Evolutionary conservation across 2,888 invertebrate species (phyloP).

Genomic region (Idaea straminata): DNA sequence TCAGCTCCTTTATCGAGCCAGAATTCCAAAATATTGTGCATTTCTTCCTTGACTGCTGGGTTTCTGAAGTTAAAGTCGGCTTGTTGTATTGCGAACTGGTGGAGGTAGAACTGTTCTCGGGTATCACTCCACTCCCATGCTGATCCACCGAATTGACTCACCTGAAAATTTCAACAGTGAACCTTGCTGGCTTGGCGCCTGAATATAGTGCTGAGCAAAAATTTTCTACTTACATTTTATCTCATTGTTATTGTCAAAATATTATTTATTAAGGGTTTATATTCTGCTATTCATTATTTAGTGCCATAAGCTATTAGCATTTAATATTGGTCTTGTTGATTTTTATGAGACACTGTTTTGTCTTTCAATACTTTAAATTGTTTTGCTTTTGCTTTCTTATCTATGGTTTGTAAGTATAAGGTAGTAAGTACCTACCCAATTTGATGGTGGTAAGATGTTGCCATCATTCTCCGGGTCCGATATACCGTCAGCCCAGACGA

Average conservation of each 20-base stretch:
- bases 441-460: slow-evolving; percentile 68
- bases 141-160: slow-evolving; percentile 81
- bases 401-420: not conserved
- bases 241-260: not conserved
- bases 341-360: not conserved
- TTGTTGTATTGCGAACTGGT: slow-evolving; percentile 82
- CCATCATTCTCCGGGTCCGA: slow-evolving; percentile 53
- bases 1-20: slow-evolving; percentile 89
- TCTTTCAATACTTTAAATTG: not conserved
- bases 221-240: not conserved
- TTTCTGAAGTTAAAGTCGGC: slow-evolving; percentile 86
- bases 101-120: slow-evolving; percentile 84
- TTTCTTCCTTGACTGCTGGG: slow-evolving; percentile 72
- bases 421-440: slow-evolving; percentile 61
- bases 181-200: not conserved
- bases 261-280: not conserved
- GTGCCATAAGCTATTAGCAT: not conserved
- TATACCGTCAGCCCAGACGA: slow-evolving; percentile 85
- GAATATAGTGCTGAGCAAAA: not conserved
- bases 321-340: not conserved
- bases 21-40: slow-evolving; percentile 82
- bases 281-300: not conserved
- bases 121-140: slow-evolving; percentile 84
- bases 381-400: not conserved
- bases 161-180: slow-evolving; percentile 38